These are phyloP conservation scores for Acanthopleura granulata DNA, from an alignment of 2,888 invertebrate species.

Conservation along the genomic window DNA sequence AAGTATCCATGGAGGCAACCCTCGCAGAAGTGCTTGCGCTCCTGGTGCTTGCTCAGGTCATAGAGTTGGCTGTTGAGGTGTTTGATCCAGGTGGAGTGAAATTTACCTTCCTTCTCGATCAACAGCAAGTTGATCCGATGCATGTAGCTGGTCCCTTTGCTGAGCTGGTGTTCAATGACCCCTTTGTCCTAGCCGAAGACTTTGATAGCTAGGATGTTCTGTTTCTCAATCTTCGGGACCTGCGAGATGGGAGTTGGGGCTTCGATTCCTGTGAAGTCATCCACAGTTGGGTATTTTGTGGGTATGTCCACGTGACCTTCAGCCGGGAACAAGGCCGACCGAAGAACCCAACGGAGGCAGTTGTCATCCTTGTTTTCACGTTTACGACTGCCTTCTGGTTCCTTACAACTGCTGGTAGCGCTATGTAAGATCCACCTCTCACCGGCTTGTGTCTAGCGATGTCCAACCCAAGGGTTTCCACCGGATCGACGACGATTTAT, in stretches of 20 bases:
- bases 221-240: neutral
- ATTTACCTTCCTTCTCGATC: constrained; percentile 18
- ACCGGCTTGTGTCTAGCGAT: too few relatives aligned
- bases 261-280: neutral
- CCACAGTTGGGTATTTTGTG: neutral
- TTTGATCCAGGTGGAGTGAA: neutral
- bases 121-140: neutral
- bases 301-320: neutral
- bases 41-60: neutral
- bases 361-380: neutral
- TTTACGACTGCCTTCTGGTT: constrained; percentile 21
- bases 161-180: neutral
- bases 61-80: constrained; percentile 13
- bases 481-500: neutral
- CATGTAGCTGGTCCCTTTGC: neutral
- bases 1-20: constrained; percentile 26
- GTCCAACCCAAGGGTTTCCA: constrained; percentile 15
- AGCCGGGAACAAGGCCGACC: neutral
- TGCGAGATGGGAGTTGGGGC: neutral
- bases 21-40: constrained; percentile 27
- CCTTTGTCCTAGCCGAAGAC: neutral
- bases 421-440: too few relatives aligned
- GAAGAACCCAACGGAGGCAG: neutral
- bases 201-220: neutral
- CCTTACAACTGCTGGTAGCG: constrained; percentile 18